Conservation (phyloP, 2,113 vertebrate genomes). For the Lathamus discolor region DNA sequence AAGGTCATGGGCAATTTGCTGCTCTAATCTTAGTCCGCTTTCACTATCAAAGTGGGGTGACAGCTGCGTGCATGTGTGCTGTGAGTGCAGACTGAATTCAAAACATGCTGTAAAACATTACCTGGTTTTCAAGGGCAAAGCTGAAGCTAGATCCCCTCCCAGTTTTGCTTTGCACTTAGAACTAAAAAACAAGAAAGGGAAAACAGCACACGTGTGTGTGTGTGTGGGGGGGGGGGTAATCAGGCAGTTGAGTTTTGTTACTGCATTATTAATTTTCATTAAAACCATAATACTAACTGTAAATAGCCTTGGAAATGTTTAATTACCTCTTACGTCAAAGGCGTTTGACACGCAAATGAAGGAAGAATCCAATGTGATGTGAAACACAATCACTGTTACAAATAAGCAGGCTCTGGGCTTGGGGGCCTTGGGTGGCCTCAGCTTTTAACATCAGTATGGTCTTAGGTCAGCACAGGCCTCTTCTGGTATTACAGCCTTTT, state of each 20-base stretch:
- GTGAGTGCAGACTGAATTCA: background rate
- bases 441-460: background rate
- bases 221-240: background rate
- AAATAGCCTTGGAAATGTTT: conserved; percentile 9
- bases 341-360: background rate
- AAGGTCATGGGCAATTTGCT: conserved; percentile 16
- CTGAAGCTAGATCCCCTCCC: background rate
- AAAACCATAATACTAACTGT: background rate
- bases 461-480: background rate
- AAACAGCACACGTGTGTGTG: background rate
- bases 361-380: background rate
- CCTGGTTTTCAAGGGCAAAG: conserved; percentile 48
- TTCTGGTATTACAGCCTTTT: background rate
- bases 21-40: conserved; percentile 35
- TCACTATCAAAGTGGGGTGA: background rate
- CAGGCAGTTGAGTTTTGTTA: background rate
- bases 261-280: background rate
- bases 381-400: background rate
- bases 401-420: background rate
- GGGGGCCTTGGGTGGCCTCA: background rate
- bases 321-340: background rate
- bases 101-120: background rate
- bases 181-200: background rate
- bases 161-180: background rate
- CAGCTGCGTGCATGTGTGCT: conserved; percentile 1